Evolutionary conservation across 2,797 vertebrate species (phyloP), one percentile per base, ranked within the genome.

Genomic region (Melanotaenia boesemani): DNA sequence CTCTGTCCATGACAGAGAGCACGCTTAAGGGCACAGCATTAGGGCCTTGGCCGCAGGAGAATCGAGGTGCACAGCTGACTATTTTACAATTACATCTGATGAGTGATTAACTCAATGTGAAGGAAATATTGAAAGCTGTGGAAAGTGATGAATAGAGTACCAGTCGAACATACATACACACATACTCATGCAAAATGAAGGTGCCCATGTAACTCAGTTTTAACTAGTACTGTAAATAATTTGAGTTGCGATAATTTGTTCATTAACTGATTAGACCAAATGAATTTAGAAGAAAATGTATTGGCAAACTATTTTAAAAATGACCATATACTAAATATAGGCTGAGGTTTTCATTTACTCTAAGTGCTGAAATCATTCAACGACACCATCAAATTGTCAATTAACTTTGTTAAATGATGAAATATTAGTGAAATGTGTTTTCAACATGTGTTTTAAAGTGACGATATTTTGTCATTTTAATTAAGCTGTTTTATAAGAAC

Each of bases 1-100:
- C 87, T 84, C 86, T 78, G 62, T 76, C 80, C 64, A 79, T 85
- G 57, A 74, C 58, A 48, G 22, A 66, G 24, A 58, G 46, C 60
- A 76, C 68, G 70, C 70, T 79, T 56, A 64, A 77, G 64, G 76
- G 63, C 71, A 77, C 58, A 30, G 50, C 26, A 80, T 28, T 72
- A 60, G 32, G 58, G 67, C 57, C 55, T 37, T 63, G n/a, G 32
- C 61, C 64, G 56, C 66, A 79, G 70, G 72, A 68, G 65, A 37
- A 74, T 59, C 61, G 70, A 70, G 20, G 59, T 72, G 63, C 60
- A 46, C 4, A 2, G 46, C 54, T 74, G 63, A 62, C 71, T 8
- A 7, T 66, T 62, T 52, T 13, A 61, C 72, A 39, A 75, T 44
- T 63, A 30, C 0, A 26, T 63, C 52, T 58, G 46, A 70, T 66